Conservation (phyloP, 2,888 invertebrate genomes). For the Trimorus sp. region DNA sequence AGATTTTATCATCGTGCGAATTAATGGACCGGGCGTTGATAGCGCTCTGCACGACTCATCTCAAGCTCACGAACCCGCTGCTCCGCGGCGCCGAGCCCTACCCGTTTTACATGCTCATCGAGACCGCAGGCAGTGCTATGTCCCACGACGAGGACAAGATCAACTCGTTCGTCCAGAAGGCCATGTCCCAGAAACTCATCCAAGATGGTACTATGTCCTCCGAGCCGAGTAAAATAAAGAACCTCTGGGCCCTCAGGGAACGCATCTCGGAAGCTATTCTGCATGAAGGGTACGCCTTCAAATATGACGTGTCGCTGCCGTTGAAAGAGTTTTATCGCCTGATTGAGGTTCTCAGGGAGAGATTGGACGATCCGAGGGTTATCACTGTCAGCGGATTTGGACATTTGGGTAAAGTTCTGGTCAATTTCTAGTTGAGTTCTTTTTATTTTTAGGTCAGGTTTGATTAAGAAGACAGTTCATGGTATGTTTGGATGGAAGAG, state of each 20-base stretch:
- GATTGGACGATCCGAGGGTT: conserved; percentile 85
- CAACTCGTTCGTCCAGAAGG: conserved; percentile 87
- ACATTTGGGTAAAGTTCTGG: conserved; percentile 89
- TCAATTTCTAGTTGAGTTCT: too few species aligned
- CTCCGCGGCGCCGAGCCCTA: conserved; percentile 79
- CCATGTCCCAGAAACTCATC: conserved; percentile 88
- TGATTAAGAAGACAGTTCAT: too few species aligned
- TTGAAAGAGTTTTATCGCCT: conserved; percentile 91
- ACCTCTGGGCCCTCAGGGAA: conserved; percentile 94
- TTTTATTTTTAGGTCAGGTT: too few species aligned
- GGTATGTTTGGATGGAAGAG: too few species aligned
- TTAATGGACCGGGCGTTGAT: conserved; percentile 92
- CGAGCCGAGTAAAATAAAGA: conserved; percentile 91
- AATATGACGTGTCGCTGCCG: conserved; percentile 97
- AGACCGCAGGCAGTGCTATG: conserved; percentile 93
- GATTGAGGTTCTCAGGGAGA: conserved; percentile 87
- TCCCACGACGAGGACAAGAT: conserved; percentile 95
- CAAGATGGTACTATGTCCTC: conserved; percentile 92
- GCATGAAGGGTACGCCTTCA: conserved; percentile 93
- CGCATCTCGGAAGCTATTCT: conserved; percentile 90
- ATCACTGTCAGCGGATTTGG: conserved; percentile 93
- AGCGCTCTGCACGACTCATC: conserved; percentile 85
- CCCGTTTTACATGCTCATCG: conserved; percentile 93
- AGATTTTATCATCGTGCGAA: conserved; percentile 98
- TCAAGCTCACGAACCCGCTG: conserved; percentile 83